Percentiles rank a stretch among this genome's conserved stretches.
Evolutionary conservation across 2,113 vertebrate species (phyloP).

Genomic region (Aegotheles bennettii): DNA sequence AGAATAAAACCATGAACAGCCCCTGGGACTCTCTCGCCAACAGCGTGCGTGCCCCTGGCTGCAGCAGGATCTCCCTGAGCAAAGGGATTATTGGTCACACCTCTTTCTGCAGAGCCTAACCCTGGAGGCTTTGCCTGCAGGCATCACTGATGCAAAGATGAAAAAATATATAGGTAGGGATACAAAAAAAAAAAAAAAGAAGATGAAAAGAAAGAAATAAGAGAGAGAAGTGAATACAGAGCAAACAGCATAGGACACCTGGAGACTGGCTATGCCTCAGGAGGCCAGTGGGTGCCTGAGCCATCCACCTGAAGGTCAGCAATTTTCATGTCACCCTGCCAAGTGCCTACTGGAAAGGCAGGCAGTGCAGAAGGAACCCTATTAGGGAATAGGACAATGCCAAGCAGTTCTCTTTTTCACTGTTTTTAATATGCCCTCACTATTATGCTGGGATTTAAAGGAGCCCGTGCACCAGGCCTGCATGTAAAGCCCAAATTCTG

Average conservation of each 20-base stretch:
- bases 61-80: not conserved
- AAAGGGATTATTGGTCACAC: not conserved
- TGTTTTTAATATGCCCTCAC: not conserved
- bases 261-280: not conserved
- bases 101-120: not conserved
- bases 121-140: slow-evolving; percentile 46
- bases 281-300: not conserved
- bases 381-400: not conserved
- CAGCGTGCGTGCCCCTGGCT: not conserved
- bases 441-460: not conserved
- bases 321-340: not conserved
- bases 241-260: not conserved
- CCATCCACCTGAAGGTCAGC: not conserved
- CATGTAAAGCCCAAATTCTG: not conserved
- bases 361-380: not conserved
- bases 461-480: not conserved
- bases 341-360: not conserved
- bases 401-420: not conserved
- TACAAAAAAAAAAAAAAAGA: not conserved
- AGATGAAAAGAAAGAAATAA: too few species aligned
- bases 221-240: not conserved
- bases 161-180: not conserved
- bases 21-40: not conserved
- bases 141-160: not conserved
- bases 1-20: not conserved